These are phyloP conservation scores for Carterocephalus palaemon DNA, from an alignment of 2,888 invertebrate species.

Conservation along the genomic window DNA sequence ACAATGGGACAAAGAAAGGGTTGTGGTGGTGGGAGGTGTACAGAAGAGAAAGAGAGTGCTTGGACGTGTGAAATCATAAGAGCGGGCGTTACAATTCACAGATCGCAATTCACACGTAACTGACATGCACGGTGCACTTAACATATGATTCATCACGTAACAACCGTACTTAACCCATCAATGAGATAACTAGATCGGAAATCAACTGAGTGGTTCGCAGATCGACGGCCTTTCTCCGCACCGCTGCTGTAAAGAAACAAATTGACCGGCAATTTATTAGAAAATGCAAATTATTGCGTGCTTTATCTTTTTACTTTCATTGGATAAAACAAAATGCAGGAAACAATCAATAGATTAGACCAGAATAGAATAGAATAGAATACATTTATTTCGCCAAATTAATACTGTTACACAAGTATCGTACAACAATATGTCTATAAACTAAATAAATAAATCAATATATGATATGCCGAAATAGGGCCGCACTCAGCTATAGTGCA, in stretches of 20 bases:
- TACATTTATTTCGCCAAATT: no score
- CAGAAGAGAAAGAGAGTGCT: conserved; percentile 1
- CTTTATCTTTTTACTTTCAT: no score
- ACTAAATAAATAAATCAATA: no score
- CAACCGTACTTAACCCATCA: conserved; percentile 21
- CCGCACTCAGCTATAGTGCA: no score
- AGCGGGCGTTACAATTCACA: conserved; percentile 1
- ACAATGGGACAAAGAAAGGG: no score
- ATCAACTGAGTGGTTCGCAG: not conserved
- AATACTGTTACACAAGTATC: no score
- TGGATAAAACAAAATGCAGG: no score
- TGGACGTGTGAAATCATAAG: not conserved
- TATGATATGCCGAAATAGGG: no score
- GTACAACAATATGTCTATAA: no score
- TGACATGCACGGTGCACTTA: conserved; percentile 1
- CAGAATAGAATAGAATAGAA: no score
- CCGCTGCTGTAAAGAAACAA: conserved; percentile 1
- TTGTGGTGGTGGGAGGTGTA: no score
- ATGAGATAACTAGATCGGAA: conserved; percentile 21
- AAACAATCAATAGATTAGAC: no score
- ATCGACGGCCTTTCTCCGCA: conserved; percentile 20
- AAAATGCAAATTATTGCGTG: conserved; percentile 1
- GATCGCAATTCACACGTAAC: conserved; percentile 1
- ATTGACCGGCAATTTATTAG: conserved; percentile 25
- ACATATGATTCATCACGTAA: conserved; percentile 8